These are phyloP conservation scores for Chloropsis hardwickii DNA, from an alignment of 2,113 vertebrate species.

Conservation along the genomic window DNA sequence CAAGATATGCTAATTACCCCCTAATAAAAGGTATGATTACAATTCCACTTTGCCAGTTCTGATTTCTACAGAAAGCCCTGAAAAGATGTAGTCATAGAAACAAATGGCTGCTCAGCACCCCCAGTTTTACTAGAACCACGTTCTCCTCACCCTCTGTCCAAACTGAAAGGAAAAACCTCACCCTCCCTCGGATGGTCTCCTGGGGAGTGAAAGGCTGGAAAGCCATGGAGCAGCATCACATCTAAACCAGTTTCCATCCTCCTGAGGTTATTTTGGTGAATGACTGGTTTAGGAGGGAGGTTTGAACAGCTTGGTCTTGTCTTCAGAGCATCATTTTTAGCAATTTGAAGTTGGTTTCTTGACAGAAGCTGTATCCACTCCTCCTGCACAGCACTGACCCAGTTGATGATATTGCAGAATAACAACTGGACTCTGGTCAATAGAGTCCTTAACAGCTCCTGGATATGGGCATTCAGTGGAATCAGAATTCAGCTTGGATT, in stretches of 20 bases:
- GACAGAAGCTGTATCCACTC: background rate
- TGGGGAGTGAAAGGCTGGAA: background rate
- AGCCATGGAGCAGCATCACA: background rate
- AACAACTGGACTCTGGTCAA: background rate
- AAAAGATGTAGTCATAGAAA: constrained; percentile 44
- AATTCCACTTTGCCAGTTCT: background rate
- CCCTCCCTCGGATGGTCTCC: background rate
- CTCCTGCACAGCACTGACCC: background rate
- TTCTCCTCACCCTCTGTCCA: background rate
- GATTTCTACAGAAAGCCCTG: background rate
- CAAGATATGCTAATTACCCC: background rate
- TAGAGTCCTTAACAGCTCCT: background rate
- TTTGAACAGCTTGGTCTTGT: background rate
- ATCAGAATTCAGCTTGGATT: background rate
- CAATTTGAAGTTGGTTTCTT: background rate
- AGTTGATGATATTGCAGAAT: background rate
- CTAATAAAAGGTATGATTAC: constrained; percentile 10
- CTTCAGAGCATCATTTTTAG: background rate
- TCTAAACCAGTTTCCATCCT: background rate
- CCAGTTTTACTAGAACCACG: background rate
- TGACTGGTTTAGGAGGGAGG: background rate
- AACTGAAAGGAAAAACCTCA: background rate
- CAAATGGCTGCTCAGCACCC: background rate
- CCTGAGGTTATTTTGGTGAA: background rate
- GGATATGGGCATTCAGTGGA: background rate